Percentiles rank a stretch among this genome's conserved stretches.
Conservation (phyloP, 2,113 vertebrate species). For the Hystrix cristata region DNA sequence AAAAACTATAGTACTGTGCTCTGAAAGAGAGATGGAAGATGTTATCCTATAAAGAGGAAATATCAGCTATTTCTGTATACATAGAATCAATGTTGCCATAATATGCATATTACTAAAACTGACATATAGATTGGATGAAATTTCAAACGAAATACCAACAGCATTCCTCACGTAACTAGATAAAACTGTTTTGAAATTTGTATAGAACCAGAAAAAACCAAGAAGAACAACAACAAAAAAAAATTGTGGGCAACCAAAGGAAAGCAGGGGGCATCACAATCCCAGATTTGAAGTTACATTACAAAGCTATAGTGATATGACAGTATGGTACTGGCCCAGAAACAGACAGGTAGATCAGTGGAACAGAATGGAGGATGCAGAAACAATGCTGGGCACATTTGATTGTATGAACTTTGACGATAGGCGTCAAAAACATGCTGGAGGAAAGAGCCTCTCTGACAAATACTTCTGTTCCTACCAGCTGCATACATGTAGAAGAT, state of each 20-base stretch:
- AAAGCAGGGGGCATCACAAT: not conserved
- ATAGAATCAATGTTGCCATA: not conserved
- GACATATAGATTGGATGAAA: not conserved
- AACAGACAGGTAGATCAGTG: not conserved
- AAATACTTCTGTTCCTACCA: not conserved
- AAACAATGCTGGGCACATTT: not conserved
- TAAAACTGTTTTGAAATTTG: not conserved
- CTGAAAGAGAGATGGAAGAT: not conserved
- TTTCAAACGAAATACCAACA: not conserved
- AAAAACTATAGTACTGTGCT: not conserved
- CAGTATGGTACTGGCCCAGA: not conserved
- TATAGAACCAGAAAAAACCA: not conserved
- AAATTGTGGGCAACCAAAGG: not conserved
- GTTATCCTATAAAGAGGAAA: not conserved
- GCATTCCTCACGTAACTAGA: not conserved
- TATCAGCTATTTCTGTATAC: not conserved
- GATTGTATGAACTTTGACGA: not conserved
- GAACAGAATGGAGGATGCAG: not conserved
- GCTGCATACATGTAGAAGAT: not conserved
- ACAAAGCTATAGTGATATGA: not conserved
- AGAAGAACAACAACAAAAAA: not conserved
- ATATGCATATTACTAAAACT: not conserved
- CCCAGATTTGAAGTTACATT: not conserved
- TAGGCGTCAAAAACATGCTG: not conserved
- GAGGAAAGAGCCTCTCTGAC: not conserved